Base-by-base conservation (phyloP, 2,113 vertebrate genomes). In the Chelonoidis abingdonii region DNA sequence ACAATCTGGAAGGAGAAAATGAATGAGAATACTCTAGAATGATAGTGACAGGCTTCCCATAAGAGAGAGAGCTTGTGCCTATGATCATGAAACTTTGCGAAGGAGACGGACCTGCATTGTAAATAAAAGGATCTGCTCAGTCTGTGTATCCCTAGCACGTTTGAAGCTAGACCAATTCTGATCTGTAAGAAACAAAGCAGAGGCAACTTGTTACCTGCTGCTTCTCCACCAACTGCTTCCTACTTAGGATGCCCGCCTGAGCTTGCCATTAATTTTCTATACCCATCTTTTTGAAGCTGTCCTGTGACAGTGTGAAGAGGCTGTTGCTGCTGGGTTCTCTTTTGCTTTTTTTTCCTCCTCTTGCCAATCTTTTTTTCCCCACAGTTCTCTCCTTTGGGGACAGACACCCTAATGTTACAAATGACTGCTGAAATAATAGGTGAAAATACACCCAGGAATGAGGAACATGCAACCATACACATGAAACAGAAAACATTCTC, bases 131-230 rank as follows among this genome's bases (percentile, higher is more conserved):
- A 80, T 92, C 83, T 95, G 50, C 50, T 91, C 87, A 31, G 10
- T 76, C 47, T 93, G 89, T 1, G 0, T 75, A 59, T 38, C 80
- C 49, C 62, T 82, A 41, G 62, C 2, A 0, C 0, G 65, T 89
- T 93, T 91, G 47, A 94, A 94, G 97, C 91, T 22, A 82, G 31
- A 38, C 41, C 95, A 89, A 88, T 88, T 94, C 81, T 88, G 53
- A 83, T 85, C 53, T 78, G 84, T 92, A 92, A 31, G 53, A 97
- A 96, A 88, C 75, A 87, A 95, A 93, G 83, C 76, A 93, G 78
- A 94, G 94, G 59, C 84, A 87, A 52, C 7, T 9, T 91, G 86
- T 93, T 95, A 96, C 96, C 92, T 97, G 92, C 83, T 95, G 86
- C 62, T 94, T 49, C 89, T 92, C 93, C 92, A 93, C 52, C 85